Evolutionary conservation across 2,888 invertebrate species (phyloP), one percentile per base, ranked within the genome.

Genomic region (Volucella inflata): DNA sequence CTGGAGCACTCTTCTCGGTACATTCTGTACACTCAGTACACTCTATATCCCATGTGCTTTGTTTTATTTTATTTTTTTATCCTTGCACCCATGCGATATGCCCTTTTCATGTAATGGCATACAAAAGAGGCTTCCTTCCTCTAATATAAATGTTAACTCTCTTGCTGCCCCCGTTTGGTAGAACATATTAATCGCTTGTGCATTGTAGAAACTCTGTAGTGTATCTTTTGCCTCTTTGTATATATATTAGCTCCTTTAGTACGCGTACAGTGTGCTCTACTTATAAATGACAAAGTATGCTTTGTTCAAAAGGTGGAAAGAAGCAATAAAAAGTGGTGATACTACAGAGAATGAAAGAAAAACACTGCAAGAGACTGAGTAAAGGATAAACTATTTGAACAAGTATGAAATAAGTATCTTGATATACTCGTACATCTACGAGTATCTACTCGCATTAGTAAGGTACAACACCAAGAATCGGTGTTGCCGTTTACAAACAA

Each of bases 261-360:
- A 30, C 6, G 6, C 30, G 30, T 30, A 30, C 30, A 68, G 44
- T 44, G n/a, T 76, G 76, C 44, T 60, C 84, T 76, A 85, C 84
- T 85, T 80, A 76, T 14, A 68, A n/a, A 60, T 72, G 76, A 76
- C 81, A 85, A 76, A 81, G 71, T 85, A 71, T 46, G 67, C 76
- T 85, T 76, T 76, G 81, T 67, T 76, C 50, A 10, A 46, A 70
- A 80, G 57, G 51, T 64, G 48, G 64, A 60, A 36, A n/a, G 46
- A 55, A 72, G 44, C 17, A 57, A 50, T 17, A 44, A 40, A 14
- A 46, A 51, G 59, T 16, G 21, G 21, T 30, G 11, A 17, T 30
- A 38, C 6, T 12, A 65, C n/a, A 51, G 55, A n/a, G 46, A 17
- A 16, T 10, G 12, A 53, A 68, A 68, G 60, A 62, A 67, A 72